A percentile compares a stretch with the other conserved stretches of the same genome.
Conservation (phyloP, 2,113 vertebrate genomes). For the Brachypteracias leptosomus region DNA sequence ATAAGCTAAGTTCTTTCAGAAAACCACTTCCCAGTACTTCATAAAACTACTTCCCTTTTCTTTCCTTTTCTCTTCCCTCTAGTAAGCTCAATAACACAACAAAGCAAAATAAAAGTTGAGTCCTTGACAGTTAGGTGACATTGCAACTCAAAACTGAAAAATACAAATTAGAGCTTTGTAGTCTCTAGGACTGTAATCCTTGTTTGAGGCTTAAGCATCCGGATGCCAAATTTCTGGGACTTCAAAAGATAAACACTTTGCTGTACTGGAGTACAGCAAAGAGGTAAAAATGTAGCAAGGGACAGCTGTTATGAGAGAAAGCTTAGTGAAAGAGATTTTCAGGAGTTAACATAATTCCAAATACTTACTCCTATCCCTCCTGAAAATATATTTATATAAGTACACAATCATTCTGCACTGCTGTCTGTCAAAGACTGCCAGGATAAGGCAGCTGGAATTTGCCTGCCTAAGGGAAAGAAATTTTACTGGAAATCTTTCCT, state of each 20-base stretch:
- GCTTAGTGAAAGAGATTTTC: not conserved
- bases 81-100: not conserved
- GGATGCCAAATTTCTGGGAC: not conserved
- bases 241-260: not conserved
- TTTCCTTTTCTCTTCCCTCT: not conserved
- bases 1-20: not conserved
- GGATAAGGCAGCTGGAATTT: not conserved
- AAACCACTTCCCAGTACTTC: not conserved
- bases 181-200: not conserved
- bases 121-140: not conserved
- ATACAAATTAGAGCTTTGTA: not conserved
- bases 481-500: not conserved
- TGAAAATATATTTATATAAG: not conserved
- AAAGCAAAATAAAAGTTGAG: not conserved
- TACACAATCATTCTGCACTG: not conserved
- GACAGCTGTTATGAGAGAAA: not conserved
- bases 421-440: not conserved
- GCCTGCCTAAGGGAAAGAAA: not conserved
- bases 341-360: not conserved
- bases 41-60: not conserved
- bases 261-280: not conserved
- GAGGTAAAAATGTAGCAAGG: not conserved
- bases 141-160: not conserved
- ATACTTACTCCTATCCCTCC: not conserved
- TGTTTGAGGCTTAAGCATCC: not conserved